Conservation (phyloP, 1,140 invertebrate genomes). For the Bombus sibiricus region DNA sequence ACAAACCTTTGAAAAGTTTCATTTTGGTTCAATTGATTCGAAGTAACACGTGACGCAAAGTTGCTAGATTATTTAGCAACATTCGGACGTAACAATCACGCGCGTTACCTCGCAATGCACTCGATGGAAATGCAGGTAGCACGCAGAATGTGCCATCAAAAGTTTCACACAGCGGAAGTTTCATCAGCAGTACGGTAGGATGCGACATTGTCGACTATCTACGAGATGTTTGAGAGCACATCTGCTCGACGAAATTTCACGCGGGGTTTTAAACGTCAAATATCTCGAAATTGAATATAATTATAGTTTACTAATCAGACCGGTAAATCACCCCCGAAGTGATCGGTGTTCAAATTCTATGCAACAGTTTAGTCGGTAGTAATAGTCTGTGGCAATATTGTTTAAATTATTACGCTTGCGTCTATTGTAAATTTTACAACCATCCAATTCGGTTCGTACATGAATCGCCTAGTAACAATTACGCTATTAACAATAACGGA, state of each 20-base stretch:
- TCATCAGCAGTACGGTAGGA: not conserved
- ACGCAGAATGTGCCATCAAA: conserved; percentile 40
- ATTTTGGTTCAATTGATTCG: not conserved
- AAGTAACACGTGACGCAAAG: not conserved
- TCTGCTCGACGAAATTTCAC: not conserved
- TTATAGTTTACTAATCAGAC: conserved; percentile 22
- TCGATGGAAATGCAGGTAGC: conserved; percentile 25
- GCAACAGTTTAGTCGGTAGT: not conserved
- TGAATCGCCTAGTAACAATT: not conserved
- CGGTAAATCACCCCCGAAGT: conserved; percentile 3
- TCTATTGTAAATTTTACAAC: not conserved
- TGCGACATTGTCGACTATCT: conserved; percentile 6
- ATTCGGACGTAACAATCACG: not conserved
- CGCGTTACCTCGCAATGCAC: not conserved
- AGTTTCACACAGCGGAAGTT: conserved; percentile 38
- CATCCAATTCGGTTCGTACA: too few relatives aligned
- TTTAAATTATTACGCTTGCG: not conserved
- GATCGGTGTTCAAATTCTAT: conserved; percentile 18
- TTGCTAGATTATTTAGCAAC: not conserved
- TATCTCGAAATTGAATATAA: conserved; percentile 11
- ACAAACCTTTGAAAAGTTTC: not conserved
- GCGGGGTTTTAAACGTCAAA: not conserved
- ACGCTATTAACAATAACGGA: too few relatives aligned
- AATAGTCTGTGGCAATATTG: not conserved
- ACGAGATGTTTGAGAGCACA: not conserved